Base-by-base conservation (phyloP, 2,113 vertebrate genomes). In the Colistium nudipinnis region DNA sequence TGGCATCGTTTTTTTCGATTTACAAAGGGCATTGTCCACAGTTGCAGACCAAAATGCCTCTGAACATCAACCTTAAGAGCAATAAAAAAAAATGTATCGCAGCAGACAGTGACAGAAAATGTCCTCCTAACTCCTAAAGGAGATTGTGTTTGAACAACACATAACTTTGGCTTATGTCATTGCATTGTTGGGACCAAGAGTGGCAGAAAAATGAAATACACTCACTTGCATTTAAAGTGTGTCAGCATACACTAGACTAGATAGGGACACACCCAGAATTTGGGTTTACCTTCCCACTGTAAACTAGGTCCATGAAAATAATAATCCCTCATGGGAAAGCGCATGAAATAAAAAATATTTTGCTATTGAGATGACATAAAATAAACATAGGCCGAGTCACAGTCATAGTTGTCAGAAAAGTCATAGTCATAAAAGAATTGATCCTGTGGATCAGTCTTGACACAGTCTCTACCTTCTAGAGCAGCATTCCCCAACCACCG, bases 281-380 rank as follows among this genome's bases (percentile, higher is more conserved):
- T 22, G 5, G 3, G 33, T 63, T 55, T 36, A 20, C 20, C 28
- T 62, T 56, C 41, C 41, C 20, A 6, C 38, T 31, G 47, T 38
- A 30, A 14, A 19, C 41, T 27, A 31, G 27, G 64, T 74, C 19
- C 24, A 24, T 52, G 60, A 31, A 70, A 53, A 51, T 12, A 53
- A 51, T 12, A 44, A 62, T 47, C 36, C 39, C 52, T 27, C 22
- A 31, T 5, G 47, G n/a, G 6, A 28, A 30, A 53, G 61, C 38
- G 12, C n/a, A n/a, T n/a, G n/a, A n/a, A n/a, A n/a, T n/a, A n/a
- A n/a, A n/a, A n/a, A n/a, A n/a, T n/a, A n/a, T n/a, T n/a, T n/a
- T n/a, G n/a, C n/a, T n/a, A 22, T 4, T 0, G 19, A 53, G 48
- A 31, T 19, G 3, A 13, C 14, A 45, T 60, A 3, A 39, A 55